Conservation (phyloP, 2,888 invertebrate species). For the Noctua janthina region DNA sequence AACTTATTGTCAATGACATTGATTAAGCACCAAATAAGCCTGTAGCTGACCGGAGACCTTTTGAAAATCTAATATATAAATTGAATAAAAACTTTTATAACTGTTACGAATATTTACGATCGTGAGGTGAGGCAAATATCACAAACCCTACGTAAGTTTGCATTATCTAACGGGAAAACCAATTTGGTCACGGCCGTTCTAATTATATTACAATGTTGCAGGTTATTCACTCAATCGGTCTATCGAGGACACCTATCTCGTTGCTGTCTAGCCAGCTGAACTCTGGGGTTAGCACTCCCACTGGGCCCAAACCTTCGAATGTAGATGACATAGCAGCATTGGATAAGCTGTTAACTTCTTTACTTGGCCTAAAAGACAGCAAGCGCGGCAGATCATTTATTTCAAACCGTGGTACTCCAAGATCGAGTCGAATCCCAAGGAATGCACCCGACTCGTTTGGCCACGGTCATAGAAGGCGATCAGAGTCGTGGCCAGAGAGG, state of each 20-base stretch:
- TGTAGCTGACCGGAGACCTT: not conserved
- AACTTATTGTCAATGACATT: not conserved
- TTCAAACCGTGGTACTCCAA: conserved; percentile 83
- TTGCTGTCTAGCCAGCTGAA: conserved; percentile 78
- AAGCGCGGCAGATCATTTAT: conserved; percentile 77
- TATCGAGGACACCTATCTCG: conserved; percentile 79
- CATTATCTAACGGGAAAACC: conserved; percentile 34
- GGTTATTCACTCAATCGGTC: conserved; percentile 83
- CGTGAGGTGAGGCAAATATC: conserved; percentile 5
- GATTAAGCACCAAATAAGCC: not conserved
- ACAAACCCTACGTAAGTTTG: conserved; percentile 3
- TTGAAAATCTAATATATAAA: not conserved
- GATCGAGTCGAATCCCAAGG: conserved; percentile 79
- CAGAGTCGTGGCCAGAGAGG: conserved; percentile 86
- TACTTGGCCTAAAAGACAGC: conserved; percentile 88
- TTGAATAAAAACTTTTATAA: not conserved
- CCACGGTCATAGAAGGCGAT: conserved; percentile 72
- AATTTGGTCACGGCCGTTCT: not conserved
- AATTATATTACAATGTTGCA: conserved; percentile 63
- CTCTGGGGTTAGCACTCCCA: conserved; percentile 79
- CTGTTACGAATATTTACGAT: conserved; percentile 28
- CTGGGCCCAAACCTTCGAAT: conserved; percentile 77
- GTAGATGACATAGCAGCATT: conserved; percentile 91
- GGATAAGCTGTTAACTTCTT: conserved; percentile 91
- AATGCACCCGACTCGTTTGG: conserved; percentile 68